phyloP scores from a whole-genome alignment of 2,888 invertebrate genomes.

The Calliphora vomitoria region DNA sequence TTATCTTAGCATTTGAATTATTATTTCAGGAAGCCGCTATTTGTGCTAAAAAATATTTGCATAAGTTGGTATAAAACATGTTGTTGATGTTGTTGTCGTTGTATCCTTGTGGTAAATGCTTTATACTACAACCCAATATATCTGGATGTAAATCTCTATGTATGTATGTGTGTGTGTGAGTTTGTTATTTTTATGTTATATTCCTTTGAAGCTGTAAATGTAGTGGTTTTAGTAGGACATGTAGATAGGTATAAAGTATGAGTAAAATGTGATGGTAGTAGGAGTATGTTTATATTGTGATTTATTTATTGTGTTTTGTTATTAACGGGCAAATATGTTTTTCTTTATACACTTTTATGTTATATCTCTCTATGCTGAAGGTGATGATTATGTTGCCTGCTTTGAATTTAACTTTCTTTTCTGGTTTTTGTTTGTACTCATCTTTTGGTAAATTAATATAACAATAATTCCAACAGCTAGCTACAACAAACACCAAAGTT shows the following conservation, averaged over 20 bases:
- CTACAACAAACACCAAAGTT: background rate
- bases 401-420: conserved; percentile 29
- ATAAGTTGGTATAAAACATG: conserved; percentile 71
- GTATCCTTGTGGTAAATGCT: conserved; percentile 39
- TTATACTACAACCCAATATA: background rate
- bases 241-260: background rate
- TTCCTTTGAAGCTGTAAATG: conserved; percentile 27
- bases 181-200: conserved; percentile 39
- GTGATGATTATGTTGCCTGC: conserved; percentile 48
- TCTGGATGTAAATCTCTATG: background rate
- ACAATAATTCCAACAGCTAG: conserved; percentile 27
- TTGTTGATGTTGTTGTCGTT: conserved; percentile 35
- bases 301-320: conserved; percentile 69
- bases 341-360: background rate
- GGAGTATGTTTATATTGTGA: conserved; percentile 63
- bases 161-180: background rate
- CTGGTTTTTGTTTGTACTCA: background rate
- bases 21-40: conserved; percentile 84
- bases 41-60: conserved; percentile 81
- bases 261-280: background rate
- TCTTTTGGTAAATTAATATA: conserved; percentile 43
- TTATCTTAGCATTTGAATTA: conserved; percentile 83
- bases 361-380: background rate
- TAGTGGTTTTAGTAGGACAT: conserved; percentile 15
- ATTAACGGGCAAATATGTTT: conserved; percentile 66